Conservation (phyloP, 92 coral and sea anemone species). For the Zoanthus sociatus region DNA sequence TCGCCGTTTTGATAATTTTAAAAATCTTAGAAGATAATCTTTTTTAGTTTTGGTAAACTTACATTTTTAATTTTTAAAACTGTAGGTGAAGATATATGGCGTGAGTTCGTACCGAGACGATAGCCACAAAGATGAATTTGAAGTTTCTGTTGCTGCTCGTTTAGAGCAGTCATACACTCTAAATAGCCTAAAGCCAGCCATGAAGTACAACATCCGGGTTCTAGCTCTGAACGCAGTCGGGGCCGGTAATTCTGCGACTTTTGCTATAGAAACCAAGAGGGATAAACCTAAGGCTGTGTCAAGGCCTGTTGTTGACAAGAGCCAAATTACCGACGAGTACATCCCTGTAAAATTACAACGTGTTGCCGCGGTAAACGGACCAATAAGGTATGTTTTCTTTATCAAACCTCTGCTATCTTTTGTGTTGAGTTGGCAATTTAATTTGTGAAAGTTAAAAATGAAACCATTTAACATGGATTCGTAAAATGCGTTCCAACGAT, state of each 20-base stretch:
- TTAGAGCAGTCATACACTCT: constrained; percentile 59
- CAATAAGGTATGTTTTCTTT: constrained; percentile 73
- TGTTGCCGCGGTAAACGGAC: constrained; percentile 89
- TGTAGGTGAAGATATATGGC: constrained; percentile 69
- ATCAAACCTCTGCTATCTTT: not conserved
- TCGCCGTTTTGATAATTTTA: no score
- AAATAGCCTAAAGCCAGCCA: constrained; percentile 74
- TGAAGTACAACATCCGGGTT: constrained; percentile 65
- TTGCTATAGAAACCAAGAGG: constrained; percentile 70
- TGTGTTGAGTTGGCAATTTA: no score
- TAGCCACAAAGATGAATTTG: constrained; percentile 60
- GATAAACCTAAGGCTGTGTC: constrained; percentile 76
- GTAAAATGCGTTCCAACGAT: no score
- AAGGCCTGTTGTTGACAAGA: constrained; percentile 65
- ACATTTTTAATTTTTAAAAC: not conserved
- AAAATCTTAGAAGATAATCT: no score
- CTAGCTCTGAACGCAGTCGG: constrained; percentile 79
- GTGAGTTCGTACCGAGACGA: constrained; percentile 65
- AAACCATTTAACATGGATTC: not conserved
- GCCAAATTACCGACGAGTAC: constrained; percentile 69
- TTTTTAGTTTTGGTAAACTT: not conserved
- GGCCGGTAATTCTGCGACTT: constrained; percentile 53
- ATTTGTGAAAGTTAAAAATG: no score
- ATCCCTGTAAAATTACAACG: constrained; percentile 73
- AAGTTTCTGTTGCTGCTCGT: constrained; percentile 47